Conservation (phyloP, 1,140 invertebrate species). For the Drosophila nannoptera region DNA sequence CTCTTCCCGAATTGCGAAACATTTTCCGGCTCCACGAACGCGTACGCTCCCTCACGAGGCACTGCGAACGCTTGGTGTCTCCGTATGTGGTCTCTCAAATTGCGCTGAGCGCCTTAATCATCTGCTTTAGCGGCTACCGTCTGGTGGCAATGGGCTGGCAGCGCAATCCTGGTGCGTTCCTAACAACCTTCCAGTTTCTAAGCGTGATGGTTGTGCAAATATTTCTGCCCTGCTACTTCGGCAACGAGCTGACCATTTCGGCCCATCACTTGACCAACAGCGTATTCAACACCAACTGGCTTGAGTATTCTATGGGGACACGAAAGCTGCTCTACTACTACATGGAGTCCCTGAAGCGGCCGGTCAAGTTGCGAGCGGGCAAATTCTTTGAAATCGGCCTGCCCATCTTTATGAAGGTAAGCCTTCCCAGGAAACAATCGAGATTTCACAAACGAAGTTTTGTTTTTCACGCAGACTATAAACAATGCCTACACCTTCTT, state of each 20-base stretch:
- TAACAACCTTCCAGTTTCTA: conserved; percentile 64
- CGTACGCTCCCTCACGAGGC: conserved; percentile 22
- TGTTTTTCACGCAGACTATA: conserved; percentile 51
- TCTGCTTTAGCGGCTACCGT: conserved; percentile 68
- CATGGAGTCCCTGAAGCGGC: conserved; percentile 66
- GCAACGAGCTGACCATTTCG: conserved; percentile 63
- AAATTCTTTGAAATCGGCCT: conserved; percentile 69
- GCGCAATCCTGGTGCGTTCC: conserved; percentile 54
- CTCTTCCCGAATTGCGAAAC: conserved; percentile 32
- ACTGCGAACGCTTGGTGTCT: conserved; percentile 60
- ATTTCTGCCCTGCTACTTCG: conserved; percentile 70
- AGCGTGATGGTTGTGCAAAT: conserved; percentile 67
- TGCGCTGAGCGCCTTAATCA: conserved; percentile 67
- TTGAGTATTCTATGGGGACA: conserved; percentile 55
- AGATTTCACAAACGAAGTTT: not conserved
- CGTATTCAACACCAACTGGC: conserved; percentile 67
- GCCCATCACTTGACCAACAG: conserved; percentile 55
- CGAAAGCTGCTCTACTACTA: conserved; percentile 67
- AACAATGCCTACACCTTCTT: conserved; percentile 75
- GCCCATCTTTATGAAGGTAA: conserved; percentile 71
- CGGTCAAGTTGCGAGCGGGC: conserved; percentile 61
- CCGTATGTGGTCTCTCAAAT: conserved; percentile 63
- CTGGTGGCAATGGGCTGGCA: conserved; percentile 59
- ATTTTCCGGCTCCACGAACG: conserved; percentile 48
- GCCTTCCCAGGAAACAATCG: not conserved